Percentiles rank a stretch among this genome's conserved stretches.
Conservation (phyloP, 2,888 invertebrate species). For the Epistrophe grossulariae region DNA sequence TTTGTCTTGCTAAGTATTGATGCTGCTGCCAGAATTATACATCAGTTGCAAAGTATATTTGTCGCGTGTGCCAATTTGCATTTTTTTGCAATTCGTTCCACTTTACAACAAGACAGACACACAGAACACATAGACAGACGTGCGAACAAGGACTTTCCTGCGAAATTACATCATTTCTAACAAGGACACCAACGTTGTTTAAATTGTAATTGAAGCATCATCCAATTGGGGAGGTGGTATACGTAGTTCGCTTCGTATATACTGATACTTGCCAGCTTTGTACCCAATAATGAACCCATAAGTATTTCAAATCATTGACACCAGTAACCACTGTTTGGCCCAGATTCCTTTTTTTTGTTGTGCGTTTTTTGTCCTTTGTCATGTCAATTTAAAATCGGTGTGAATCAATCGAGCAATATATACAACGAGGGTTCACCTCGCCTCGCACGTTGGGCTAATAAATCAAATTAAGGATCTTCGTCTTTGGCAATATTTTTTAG, state of each 20-base stretch:
- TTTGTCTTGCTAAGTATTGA: not conserved
- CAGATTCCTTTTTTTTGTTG: conserved; percentile 52
- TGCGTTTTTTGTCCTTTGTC: conserved; percentile 54
- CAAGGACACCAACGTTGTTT: conserved; percentile 55
- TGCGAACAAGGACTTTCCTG: conserved; percentile 72
- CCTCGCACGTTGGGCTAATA: conserved; percentile 66
- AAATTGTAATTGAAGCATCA: conserved; percentile 69
- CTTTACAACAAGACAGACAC: conserved; percentile 59
- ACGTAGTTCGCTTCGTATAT: not conserved
- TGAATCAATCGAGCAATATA: conserved; percentile 65
- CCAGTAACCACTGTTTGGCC: conserved; percentile 73
- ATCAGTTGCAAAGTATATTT: conserved; percentile 48
- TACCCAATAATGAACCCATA: conserved; percentile 69
- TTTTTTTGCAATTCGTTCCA: conserved; percentile 73
- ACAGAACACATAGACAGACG: conserved; percentile 51
- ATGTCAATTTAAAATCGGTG: conserved; percentile 70
- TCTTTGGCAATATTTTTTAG: conserved; percentile 48
- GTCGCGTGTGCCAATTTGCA: conserved; percentile 70
- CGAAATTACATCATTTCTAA: conserved; percentile 54
- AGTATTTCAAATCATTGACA: conserved; percentile 72
- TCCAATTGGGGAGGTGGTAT: conserved; percentile 18
- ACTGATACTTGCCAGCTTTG: conserved; percentile 9
- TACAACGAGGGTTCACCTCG: conserved; percentile 18
- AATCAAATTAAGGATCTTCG: conserved; percentile 71
- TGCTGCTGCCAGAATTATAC: not conserved